Conservation (phyloP, 2,113 vertebrate species). For the Grus americana region DNA sequence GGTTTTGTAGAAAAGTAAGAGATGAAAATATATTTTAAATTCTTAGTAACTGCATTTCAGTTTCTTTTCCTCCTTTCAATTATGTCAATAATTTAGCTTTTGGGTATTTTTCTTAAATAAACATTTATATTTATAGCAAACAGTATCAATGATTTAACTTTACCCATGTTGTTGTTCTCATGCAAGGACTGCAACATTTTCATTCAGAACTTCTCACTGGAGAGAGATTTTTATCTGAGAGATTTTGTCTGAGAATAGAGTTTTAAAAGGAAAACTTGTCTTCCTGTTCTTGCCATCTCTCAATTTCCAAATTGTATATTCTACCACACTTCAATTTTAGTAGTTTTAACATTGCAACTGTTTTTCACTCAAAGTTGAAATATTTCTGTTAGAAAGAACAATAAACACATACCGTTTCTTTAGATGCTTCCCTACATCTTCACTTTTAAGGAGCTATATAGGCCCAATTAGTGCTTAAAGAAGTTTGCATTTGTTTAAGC, state of each 20-base stretch:
- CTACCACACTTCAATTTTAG: not conserved
- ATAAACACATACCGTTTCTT: not conserved
- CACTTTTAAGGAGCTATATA: not conserved
- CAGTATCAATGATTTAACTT: not conserved
- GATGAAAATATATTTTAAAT: not conserved
- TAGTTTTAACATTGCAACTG: not conserved
- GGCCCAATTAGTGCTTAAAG: not conserved
- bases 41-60: not conserved
- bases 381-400: not conserved
- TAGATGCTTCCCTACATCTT: not conserved
- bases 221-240: not conserved
- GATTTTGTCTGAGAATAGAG: not conserved
- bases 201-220: not conserved
- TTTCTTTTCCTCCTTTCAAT: not conserved
- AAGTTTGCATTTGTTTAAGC: not conserved
- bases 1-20: not conserved
- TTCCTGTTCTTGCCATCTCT: not conserved
- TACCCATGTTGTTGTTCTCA: not conserved
- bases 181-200: not conserved
- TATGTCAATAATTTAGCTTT: not conserved
- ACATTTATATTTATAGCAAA: not conserved
- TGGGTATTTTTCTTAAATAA: not conserved
- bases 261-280: not conserved
- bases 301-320: not conserved
- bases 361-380: not conserved